Evolutionary conservation across 1,140 invertebrate species (phyloP).

Genomic region (Fopius arisanus): DNA sequence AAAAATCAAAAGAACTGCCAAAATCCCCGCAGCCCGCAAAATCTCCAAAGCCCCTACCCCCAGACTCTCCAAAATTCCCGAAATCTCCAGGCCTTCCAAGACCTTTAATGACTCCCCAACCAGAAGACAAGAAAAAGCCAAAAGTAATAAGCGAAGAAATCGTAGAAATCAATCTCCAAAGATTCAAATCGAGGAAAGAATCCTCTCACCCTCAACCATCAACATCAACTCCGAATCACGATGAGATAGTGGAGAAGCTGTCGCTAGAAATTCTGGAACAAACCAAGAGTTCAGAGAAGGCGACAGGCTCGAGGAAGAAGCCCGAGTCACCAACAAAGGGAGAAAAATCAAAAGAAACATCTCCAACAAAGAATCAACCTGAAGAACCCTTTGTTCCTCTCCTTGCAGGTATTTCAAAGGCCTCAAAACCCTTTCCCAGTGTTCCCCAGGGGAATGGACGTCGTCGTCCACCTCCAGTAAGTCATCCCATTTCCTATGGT

Average conservation of each 20-base stretch:
- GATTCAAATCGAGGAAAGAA: conserved; percentile 33
- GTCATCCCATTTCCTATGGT: conserved; percentile 35
- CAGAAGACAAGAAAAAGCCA: conserved; percentile 39
- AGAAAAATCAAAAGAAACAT: not conserved
- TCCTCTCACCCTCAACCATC: not conserved
- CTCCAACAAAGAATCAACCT: not conserved
- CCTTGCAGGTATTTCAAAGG: conserved; percentile 48
- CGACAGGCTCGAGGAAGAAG: conserved; percentile 8
- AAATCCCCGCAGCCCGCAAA: conserved; percentile 20
- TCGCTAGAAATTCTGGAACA: conserved; percentile 56
- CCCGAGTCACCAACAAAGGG: not conserved
- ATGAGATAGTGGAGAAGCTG: conserved; percentile 49
- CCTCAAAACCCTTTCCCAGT: conserved; percentile 31
- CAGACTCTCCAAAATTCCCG: conserved; percentile 24
- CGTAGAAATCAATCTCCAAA: conserved; percentile 45
- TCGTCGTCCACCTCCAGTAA: conserved; percentile 42
- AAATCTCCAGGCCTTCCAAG: conserved; percentile 22
- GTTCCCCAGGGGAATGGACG: conserved; percentile 20
- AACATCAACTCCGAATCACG: conserved; percentile 25
- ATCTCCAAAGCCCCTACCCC: not conserved
- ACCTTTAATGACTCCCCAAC: not conserved
- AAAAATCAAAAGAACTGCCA: conserved; percentile 18
- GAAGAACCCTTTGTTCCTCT: conserved; percentile 42
- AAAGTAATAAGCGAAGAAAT: conserved; percentile 48
- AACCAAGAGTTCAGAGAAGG: conserved; percentile 45